These are phyloP conservation scores for Corvus moneduloides DNA, from an alignment of 2,113 vertebrate species.

Conservation along the genomic window DNA sequence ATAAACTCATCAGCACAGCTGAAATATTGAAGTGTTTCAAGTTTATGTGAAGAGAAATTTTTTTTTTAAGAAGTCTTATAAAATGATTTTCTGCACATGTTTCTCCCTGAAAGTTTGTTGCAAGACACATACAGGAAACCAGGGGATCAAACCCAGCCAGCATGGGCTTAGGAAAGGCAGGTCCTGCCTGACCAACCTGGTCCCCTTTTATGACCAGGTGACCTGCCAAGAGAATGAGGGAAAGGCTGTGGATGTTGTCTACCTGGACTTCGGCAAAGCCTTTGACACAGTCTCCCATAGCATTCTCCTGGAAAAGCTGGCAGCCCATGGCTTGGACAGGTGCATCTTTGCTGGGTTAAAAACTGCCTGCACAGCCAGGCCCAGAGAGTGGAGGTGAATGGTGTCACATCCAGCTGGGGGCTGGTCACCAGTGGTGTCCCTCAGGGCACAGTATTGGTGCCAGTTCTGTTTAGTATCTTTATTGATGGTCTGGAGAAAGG, in stretches of 20 bases:
- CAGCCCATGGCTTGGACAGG: background rate
- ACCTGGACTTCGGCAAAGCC: background rate
- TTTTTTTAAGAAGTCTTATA: background rate
- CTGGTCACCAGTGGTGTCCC: rapidly evolving
- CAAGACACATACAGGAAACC: background rate
- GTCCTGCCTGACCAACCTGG: background rate
- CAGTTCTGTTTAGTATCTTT: background rate
- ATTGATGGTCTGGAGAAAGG: background rate
- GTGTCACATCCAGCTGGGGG: rapidly evolving
- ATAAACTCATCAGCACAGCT: background rate
- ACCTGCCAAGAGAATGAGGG: rapidly evolving
- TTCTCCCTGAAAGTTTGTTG: background rate
- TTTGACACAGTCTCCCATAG: rapidly evolving
- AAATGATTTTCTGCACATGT: background rate
- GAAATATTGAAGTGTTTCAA: background rate
- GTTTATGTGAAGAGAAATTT: background rate
- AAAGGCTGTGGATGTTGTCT: background rate
- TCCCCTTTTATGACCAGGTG: background rate
- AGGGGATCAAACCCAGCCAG: background rate
- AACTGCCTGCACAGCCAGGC: background rate
- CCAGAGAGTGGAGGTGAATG: background rate
- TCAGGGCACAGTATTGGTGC: rapidly evolving
- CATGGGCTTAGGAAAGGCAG: background rate
- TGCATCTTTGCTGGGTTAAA: background rate
- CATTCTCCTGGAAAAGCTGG: background rate